Percentiles rank a stretch among this genome's conserved stretches.
These are phyloP conservation scores for Nudaria mundana DNA, from an alignment of 2,888 invertebrate genomes.

Conservation along the genomic window DNA sequence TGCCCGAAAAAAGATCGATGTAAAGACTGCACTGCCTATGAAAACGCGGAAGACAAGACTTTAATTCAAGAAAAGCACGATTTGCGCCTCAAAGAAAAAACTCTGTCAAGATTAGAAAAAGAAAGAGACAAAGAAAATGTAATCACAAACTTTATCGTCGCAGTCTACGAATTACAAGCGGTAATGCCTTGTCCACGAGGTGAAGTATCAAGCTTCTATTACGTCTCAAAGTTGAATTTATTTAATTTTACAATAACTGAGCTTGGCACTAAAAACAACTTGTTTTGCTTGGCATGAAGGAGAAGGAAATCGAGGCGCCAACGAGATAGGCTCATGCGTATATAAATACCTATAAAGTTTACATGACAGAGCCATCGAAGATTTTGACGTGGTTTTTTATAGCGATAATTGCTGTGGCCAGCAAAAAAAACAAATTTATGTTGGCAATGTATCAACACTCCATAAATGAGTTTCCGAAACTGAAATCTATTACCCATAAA, in stretches of 20 bases:
- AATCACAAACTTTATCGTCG: constrained; percentile 11
- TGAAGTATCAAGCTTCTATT: background rate
- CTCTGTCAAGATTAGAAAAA: constrained; percentile 17
- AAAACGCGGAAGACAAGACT: constrained; percentile 17
- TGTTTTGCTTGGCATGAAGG: background rate
- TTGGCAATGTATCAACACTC: background rate
- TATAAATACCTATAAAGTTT: background rate
- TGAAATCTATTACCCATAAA: no score
- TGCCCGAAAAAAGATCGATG: constrained; percentile 27
- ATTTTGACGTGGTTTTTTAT: constrained; percentile 2
- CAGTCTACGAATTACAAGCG: constrained; percentile 23
- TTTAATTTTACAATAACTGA: constrained; percentile 3
- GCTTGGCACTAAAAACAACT: background rate
- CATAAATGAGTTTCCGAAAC: no score
- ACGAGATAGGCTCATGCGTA: constrained; percentile 2
- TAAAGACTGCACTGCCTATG: constrained; percentile 21
- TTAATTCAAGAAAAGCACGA: constrained; percentile 15
- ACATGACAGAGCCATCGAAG: background rate
- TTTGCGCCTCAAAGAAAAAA: constrained; percentile 21
- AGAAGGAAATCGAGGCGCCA: background rate
- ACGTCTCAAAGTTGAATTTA: constrained; percentile 1
- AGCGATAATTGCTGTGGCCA: no score
- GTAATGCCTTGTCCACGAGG: constrained; percentile 21
- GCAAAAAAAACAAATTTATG: no score
- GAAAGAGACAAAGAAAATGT: constrained; percentile 15